Conservation (phyloP, 2,113 vertebrate genomes). For the Turdus rufiventris region DNA sequence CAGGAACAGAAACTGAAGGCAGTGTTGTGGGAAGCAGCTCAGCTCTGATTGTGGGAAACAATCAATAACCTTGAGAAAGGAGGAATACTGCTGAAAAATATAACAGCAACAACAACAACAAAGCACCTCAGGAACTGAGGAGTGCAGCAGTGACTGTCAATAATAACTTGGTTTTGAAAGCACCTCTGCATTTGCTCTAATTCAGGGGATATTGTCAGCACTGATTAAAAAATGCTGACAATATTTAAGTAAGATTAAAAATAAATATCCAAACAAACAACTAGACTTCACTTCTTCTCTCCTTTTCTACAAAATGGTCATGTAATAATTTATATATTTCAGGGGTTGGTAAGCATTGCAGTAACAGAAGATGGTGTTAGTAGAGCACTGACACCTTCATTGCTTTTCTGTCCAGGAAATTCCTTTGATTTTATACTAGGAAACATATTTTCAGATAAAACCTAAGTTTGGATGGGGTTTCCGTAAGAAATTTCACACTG, state of each 20-base stretch:
- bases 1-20: neutral
- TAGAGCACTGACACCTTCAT: neutral
- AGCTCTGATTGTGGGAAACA: neutral
- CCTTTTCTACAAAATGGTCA: neutral
- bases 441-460: neutral
- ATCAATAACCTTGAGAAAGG: neutral
- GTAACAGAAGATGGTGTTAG: neutral
- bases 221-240: neutral
- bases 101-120: neutral
- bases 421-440: neutral
- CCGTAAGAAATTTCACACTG: neutral
- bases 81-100: neutral
- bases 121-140: neutral
- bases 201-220: neutral
- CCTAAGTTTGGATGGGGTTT: neutral
- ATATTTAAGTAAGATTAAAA: neutral
- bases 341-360: neutral
- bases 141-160: neutral
- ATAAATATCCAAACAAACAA: neutral
- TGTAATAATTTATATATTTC: neutral
- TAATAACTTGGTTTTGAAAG: neutral
- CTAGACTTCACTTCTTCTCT: neutral
- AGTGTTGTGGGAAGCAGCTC: neutral
- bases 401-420: neutral
- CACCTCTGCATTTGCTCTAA: neutral